Evolutionary conservation across 1,140 invertebrate species (phyloP).

Genomic region (Linepithema humile): DNA sequence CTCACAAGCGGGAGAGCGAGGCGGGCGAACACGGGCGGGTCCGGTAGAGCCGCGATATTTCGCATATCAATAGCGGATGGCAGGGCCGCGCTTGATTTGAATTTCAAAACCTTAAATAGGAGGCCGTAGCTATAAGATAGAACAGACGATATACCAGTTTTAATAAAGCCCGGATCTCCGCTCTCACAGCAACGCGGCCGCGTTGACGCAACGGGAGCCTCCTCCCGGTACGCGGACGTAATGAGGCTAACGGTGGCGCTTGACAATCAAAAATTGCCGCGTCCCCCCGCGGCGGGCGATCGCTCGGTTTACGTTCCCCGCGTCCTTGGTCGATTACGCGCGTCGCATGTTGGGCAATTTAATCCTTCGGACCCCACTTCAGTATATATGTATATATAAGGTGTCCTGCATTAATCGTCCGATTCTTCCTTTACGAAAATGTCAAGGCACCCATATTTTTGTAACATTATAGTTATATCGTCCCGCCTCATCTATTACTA

Average conservation of each 20-base stretch:
- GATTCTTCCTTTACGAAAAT: neutral
- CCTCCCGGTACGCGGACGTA: conserved; percentile 69
- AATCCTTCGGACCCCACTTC: neutral
- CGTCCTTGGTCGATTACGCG: conserved; percentile 30
- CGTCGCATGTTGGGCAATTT: conserved; percentile 17
- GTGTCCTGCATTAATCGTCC: neutral
- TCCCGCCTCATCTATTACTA: conserved; percentile 25
- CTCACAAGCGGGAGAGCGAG: conserved; percentile 59
- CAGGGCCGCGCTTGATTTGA: conserved; percentile 75
- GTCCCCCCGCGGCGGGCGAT: neutral
- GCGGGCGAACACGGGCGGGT: too few relatives aligned
- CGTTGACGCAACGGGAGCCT: conserved; percentile 61
- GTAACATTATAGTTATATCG: conserved; percentile 1
- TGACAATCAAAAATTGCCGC: conserved; percentile 70
- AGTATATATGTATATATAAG: neutral
- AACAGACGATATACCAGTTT: conserved; percentile 77
- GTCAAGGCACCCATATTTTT: neutral
- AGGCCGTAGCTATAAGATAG: conserved; percentile 78
- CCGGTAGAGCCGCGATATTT: conserved; percentile 71
- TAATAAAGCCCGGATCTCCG: conserved; percentile 75
- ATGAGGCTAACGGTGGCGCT: conserved; percentile 65
- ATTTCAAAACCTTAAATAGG: conserved; percentile 80
- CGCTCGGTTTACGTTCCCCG: conserved; percentile 27
- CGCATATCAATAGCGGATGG: conserved; percentile 78
- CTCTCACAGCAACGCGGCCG: conserved; percentile 27